A percentile compares a stretch with the other conserved stretches of the same genome.
These are phyloP conservation scores for Rhodophaea formosa DNA, from an alignment of 2,888 invertebrate species.

Conservation along the genomic window DNA sequence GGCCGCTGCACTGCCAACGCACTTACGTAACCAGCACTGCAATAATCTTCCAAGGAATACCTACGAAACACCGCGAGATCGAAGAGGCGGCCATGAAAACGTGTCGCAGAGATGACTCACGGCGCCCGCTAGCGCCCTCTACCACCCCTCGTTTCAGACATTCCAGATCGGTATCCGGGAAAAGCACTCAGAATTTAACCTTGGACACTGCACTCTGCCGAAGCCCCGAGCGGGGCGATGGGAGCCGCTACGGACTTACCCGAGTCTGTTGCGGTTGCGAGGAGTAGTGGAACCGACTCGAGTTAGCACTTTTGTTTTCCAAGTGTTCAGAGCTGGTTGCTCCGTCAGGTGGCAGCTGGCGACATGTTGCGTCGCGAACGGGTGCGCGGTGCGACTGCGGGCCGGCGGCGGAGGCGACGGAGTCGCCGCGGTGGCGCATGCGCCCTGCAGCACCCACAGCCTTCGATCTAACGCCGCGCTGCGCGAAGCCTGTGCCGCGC, in stretches of 20 bases:
- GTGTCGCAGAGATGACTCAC: conserved; percentile 79
- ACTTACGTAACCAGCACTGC: conserved; percentile 75
- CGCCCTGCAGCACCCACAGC: conserved; percentile 51
- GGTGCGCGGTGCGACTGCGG: conserved; percentile 74
- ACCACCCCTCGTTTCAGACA: conserved; percentile 45
- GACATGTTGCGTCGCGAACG: conserved; percentile 70
- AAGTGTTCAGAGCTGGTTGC: conserved; percentile 53
- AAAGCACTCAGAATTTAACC: conserved; percentile 53
- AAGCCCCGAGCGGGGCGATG: conserved; percentile 30
- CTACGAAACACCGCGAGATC: conserved; percentile 54
- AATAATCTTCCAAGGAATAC: conserved; percentile 58
- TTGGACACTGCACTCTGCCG: conserved; percentile 51
- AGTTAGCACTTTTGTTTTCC: conserved; percentile 55
- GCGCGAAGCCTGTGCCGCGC: conserved; percentile 62
- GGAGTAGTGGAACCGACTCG: conserved; percentile 45
- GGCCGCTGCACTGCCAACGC: conserved; percentile 66
- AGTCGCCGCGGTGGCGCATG: conserved; percentile 55
- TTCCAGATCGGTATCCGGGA: conserved; percentile 48
- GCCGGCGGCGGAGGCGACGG: conserved; percentile 53
- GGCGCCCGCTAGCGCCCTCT: conserved; percentile 69
- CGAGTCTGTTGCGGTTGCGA: conserved; percentile 54
- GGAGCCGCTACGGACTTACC: conserved; percentile 65
- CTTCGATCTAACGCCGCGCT: conserved; percentile 72
- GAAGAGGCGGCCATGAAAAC: conserved; percentile 75
- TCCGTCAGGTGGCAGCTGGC: conserved; percentile 71